A percentile compares a stretch with the other conserved stretches of the same genome.
Evolutionary conservation across 2,797 vertebrate species (phyloP).

Genomic region (Melanogrammus aeglefinus): DNA sequence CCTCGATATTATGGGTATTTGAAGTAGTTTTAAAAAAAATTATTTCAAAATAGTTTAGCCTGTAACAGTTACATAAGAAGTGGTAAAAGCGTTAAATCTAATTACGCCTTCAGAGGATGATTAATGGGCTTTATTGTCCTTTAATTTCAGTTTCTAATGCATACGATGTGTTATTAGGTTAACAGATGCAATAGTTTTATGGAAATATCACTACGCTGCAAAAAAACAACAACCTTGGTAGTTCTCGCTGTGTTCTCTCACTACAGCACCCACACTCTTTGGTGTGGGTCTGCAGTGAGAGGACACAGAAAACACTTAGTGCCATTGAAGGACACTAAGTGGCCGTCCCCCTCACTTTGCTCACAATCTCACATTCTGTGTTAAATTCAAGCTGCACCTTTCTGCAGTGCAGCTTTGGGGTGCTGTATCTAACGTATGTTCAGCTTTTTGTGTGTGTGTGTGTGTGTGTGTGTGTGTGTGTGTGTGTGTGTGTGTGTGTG

Average conservation of each 20-base stretch:
- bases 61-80: neutral
- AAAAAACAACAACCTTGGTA: neutral
- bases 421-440: neutral
- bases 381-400: conserved; percentile 3
- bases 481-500: conserved; percentile 7
- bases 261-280: too few species aligned
- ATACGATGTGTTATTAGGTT: neutral
- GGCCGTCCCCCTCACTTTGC: neutral
- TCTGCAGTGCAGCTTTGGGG: neutral
- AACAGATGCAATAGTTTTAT: neutral
- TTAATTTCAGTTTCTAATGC: neutral
- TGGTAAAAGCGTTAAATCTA: neutral
- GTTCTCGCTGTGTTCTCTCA: neutral
- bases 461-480: conserved; percentile 5
- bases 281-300: too few species aligned
- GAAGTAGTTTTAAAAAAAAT: neutral
- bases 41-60: neutral
- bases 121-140: neutral
- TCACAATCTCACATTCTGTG: conserved; percentile 11
- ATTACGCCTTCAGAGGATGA: neutral
- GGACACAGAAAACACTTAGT: too few species aligned
- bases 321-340: too few species aligned
- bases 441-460: neutral
- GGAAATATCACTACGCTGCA: neutral
- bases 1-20: neutral